Evolutionary conservation across 2,113 vertebrate genomes (phyloP).

Genomic region (Aramus guarauna): DNA sequence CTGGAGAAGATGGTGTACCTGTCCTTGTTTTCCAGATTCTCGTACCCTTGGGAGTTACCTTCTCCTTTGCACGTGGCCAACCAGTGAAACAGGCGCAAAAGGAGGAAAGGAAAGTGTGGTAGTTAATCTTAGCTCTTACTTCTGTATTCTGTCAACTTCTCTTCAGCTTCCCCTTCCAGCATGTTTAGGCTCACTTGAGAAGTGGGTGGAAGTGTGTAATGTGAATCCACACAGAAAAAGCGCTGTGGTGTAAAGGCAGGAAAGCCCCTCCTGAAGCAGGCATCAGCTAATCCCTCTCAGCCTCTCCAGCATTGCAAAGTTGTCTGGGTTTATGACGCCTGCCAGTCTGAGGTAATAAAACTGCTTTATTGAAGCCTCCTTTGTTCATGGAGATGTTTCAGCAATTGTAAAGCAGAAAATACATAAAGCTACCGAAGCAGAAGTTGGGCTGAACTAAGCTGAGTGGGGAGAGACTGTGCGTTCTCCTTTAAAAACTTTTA

Average conservation of each 20-base stretch:
- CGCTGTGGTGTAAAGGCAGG: neutral
- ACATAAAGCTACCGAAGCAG: neutral
- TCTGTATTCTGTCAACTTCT: neutral
- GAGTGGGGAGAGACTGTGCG: neutral
- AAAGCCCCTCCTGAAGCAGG: neutral
- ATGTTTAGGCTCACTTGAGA: neutral
- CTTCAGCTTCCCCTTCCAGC: neutral
- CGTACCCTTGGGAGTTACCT: neutral
- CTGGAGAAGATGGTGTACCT: accelerated
- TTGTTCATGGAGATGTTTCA: neutral
- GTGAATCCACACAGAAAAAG: neutral
- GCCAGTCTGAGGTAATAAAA: neutral
- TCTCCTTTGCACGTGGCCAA: neutral
- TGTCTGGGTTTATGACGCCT: neutral
- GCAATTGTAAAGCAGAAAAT: neutral
- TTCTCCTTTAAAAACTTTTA: neutral
- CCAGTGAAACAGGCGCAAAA: neutral
- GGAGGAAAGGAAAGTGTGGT: neutral
- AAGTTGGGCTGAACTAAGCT: neutral
- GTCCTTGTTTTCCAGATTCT: neutral
- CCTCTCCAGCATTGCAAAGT: neutral
- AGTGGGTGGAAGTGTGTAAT: neutral
- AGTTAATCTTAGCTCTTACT: neutral
- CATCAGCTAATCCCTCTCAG: neutral
- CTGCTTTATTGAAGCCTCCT: neutral